Percentiles rank a stretch among this genome's conserved stretches.
These are phyloP conservation scores for Pseudopleuronectes americanus DNA, from an alignment of 2,797 vertebrate species.

Conservation along the genomic window DNA sequence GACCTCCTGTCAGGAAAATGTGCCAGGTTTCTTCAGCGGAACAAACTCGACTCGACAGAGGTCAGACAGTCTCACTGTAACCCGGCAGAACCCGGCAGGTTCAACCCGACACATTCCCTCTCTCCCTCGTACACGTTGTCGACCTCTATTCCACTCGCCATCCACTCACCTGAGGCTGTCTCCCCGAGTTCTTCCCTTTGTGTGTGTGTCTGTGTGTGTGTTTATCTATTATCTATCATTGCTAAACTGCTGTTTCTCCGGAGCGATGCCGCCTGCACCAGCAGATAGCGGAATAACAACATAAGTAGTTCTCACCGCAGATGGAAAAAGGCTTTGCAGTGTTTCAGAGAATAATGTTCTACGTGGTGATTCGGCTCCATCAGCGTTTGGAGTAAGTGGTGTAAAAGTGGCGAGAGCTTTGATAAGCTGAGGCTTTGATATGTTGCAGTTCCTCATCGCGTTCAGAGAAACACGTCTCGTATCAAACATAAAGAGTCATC, in stretches of 20 bases:
- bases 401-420: slow-evolving; percentile 43
- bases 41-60: slow-evolving; percentile 74
- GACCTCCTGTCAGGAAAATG: slow-evolving; percentile 71
- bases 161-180: slow-evolving; percentile 47
- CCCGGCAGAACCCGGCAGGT: slow-evolving; percentile 56
- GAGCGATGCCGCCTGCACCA: slow-evolving; percentile 17
- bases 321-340: not conserved
- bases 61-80: slow-evolving; percentile 66
- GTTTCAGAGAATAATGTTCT: slow-evolving; percentile 8
- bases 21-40: slow-evolving; percentile 43
- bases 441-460: slow-evolving; percentile 34
- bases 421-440: slow-evolving; percentile 60
- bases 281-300: slow-evolving; percentile 44
- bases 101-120: slow-evolving; percentile 50
- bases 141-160: slow-evolving; percentile 56
- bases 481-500: slow-evolving; percentile 47
- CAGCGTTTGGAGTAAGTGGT: slow-evolving; percentile 25
- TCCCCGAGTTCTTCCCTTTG: slow-evolving; percentile 35
- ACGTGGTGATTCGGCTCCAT: slow-evolving; percentile 22
- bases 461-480: slow-evolving; percentile 35
- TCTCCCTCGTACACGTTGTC: slow-evolving; percentile 41
- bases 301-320: slow-evolving; percentile 3
- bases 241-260: slow-evolving; percentile 38
- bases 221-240: slow-evolving; percentile 36
- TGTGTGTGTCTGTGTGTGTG: slow-evolving; percentile 5